Evolutionary conservation across 2,113 vertebrate species (phyloP).

Genomic region (Sprattus sprattus): DNA sequence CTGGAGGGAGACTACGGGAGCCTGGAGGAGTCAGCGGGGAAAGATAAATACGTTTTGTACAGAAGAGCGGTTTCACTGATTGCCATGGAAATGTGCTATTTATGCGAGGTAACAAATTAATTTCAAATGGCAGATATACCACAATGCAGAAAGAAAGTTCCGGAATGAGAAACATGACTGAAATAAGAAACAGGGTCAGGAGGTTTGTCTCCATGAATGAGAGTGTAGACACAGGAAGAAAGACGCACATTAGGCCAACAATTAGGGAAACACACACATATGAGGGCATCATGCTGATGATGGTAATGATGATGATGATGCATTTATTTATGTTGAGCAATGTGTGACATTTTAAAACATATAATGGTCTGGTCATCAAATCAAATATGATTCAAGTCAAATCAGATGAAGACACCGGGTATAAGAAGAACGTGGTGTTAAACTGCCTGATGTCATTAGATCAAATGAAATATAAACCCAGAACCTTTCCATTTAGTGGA

Average conservation of each 20-base stretch:
- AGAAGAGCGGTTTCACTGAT: conserved; percentile 74
- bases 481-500: too few species aligned
- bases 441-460: not conserved
- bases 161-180: conserved; percentile 59
- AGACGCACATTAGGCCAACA: not conserved
- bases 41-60: conserved; percentile 76
- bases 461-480: not conserved
- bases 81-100: conserved; percentile 76
- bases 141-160: conserved; percentile 53
- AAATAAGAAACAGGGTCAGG: conserved; percentile 51
- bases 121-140: conserved; percentile 60
- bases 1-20: conserved; percentile 66
- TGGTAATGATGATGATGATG: not conserved
- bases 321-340: not conserved
- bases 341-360: not conserved
- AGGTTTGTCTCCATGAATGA: not conserved
- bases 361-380: not conserved
- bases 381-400: not conserved
- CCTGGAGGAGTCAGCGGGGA: conserved; percentile 65
- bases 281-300: not conserved
- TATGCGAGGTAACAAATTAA: conserved; percentile 70
- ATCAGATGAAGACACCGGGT: not conserved
- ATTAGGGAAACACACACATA: too few species aligned
- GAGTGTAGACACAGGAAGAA: not conserved
- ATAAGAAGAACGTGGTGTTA: not conserved